Evolutionary conservation across 2,113 vertebrate genomes (phyloP).

Genomic region (Sialia sialis): DNA sequence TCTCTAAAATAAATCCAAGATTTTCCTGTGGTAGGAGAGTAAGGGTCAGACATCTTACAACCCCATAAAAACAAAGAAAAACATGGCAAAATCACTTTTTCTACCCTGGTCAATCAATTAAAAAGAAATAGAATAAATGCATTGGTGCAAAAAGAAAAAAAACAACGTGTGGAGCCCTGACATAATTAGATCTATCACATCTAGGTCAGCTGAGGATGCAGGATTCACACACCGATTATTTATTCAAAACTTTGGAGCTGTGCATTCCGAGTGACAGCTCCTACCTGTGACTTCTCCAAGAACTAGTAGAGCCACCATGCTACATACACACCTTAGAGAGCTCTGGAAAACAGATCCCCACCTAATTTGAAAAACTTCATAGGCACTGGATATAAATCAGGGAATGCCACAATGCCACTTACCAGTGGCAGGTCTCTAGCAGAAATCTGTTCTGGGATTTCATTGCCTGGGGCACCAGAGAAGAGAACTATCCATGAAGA

Average conservation of each 20-base stretch:
- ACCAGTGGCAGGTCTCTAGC: not conserved
- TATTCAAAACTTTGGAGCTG: constrained; percentile 42
- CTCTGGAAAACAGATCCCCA: not conserved
- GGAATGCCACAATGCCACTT: not conserved
- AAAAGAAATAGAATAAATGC: not conserved
- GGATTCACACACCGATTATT: constrained; percentile 18
- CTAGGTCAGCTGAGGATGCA: constrained; percentile 33
- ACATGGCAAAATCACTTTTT: not conserved
- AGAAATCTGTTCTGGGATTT: not conserved
- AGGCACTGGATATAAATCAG: not conserved
- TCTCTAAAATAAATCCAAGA: not conserved
- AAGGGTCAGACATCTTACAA: not conserved
- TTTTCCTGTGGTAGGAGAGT: not conserved
- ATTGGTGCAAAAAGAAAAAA: not conserved
- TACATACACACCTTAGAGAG: not conserved
- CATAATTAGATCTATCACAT: constrained; percentile 46
- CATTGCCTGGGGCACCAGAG: not conserved
- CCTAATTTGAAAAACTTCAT: not conserved
- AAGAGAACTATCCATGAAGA: not conserved
- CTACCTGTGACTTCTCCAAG: not conserved
- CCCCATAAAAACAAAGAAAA: not conserved
- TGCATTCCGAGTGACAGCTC: not conserved
- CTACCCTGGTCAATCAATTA: not conserved
- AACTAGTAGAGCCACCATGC: not conserved
- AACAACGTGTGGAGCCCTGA: not conserved